Evolutionary conservation across 2,797 vertebrate species (phyloP).

Genomic region (Intellagama lesueurii): DNA sequence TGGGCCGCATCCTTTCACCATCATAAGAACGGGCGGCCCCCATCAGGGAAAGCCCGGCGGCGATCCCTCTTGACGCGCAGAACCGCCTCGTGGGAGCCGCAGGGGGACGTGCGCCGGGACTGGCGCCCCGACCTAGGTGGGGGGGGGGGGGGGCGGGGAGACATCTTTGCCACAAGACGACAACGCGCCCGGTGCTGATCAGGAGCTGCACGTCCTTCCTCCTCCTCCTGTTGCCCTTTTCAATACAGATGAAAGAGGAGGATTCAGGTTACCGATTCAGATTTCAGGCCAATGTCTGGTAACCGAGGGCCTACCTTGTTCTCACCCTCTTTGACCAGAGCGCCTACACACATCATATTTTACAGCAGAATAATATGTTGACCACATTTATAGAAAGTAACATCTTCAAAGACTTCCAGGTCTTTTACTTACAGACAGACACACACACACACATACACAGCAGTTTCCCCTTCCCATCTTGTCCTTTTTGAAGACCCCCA

Average conservation of each 20-base stretch:
- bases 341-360: too few relatives aligned
- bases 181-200: rapidly evolving
- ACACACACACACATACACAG: too few relatives aligned
- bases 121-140: neutral
- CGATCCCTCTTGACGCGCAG: too few relatives aligned
- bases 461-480: neutral
- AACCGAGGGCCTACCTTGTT: neutral
- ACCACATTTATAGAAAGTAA: neutral
- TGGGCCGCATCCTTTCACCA: neutral
- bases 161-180: neutral
- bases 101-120: neutral
- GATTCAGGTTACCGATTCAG: too few relatives aligned
- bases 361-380: too few relatives aligned
- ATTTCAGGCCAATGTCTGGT: neutral
- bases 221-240: neutral
- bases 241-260: neutral
- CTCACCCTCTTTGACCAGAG: neutral
- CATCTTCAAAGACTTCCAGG: neutral
- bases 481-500: neutral
- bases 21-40: too few relatives aligned
- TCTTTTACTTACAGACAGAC: neutral
- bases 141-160: too few relatives aligned
- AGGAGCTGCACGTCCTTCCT: rapidly evolving
- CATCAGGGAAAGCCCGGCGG: neutral
- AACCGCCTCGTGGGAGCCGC: neutral